Percentiles rank a stretch among this genome's conserved stretches.
These are phyloP conservation scores for Xestia ashworthii DNA, from an alignment of 2,888 invertebrate genomes.

Conservation along the genomic window DNA sequence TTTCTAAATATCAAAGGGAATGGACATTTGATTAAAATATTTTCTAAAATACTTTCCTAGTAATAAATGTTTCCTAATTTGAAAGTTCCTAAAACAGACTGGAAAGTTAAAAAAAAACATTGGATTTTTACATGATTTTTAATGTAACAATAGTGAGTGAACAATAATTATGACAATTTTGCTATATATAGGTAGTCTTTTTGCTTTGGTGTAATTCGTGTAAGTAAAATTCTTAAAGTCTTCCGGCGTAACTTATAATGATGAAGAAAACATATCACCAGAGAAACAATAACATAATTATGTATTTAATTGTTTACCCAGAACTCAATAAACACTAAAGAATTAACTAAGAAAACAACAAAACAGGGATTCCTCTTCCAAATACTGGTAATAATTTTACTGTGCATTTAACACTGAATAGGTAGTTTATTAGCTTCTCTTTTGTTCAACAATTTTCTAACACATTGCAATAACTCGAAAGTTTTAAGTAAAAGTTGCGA, in stretches of 20 bases:
- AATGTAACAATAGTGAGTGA: too few species aligned
- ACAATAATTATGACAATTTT: not conserved
- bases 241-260: not conserved
- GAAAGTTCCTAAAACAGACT: not conserved
- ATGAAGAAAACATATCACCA: not conserved
- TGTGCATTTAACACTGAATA: constrained; percentile 9
- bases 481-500: constrained; percentile 69
- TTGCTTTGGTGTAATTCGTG: not conserved
- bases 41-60: not conserved
- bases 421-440: constrained; percentile 2
- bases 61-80: too few species aligned
- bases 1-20: not conserved
- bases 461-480: constrained; percentile 60
- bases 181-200: not conserved
- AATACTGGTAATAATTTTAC: not conserved
- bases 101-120: not conserved
- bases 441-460: constrained; percentile 48
- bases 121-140: not conserved
- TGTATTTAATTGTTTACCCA: not conserved
- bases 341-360: not conserved
- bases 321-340: not conserved
- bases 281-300: not conserved
- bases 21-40: not conserved
- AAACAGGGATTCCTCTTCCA: not conserved
- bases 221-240: too few species aligned